These are phyloP conservation scores for Bombylius discolor DNA, from an alignment of 2,888 invertebrate genomes.

Conservation along the genomic window DNA sequence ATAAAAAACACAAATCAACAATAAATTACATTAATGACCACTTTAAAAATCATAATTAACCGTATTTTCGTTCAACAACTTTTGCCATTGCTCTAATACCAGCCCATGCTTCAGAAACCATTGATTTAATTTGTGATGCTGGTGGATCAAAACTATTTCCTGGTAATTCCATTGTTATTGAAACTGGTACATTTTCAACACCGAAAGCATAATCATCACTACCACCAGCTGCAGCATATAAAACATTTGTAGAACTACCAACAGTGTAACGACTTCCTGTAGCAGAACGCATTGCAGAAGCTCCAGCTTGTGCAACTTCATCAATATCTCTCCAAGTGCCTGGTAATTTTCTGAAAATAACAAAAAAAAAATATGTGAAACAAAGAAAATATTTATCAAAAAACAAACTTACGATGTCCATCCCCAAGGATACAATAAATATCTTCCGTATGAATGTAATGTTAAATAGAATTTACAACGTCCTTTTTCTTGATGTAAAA, in stretches of 20 bases:
- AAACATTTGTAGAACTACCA: slow-evolving; percentile 38
- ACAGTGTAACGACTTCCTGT: slow-evolving; percentile 28
- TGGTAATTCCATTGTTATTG: slow-evolving; percentile 52
- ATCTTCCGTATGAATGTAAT: slow-evolving; percentile 58
- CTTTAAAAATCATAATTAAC: too few species aligned
- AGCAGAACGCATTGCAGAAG: slow-evolving; percentile 28
- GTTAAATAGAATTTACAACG: slow-evolving; percentile 48
- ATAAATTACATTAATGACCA: too few species aligned
- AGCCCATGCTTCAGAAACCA: slow-evolving; percentile 46
- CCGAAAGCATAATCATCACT: slow-evolving; percentile 53
- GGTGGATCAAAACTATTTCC: slow-evolving; percentile 48
- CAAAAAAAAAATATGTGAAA: neutral
- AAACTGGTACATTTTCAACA: slow-evolving; percentile 41
- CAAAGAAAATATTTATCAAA: neutral
- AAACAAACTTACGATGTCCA: slow-evolving; percentile 37
- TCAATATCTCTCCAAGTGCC: slow-evolving; percentile 35
- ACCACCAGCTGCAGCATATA: slow-evolving; percentile 44
- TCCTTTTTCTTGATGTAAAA: slow-evolving; percentile 36
- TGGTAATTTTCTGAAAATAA: slow-evolving; percentile 29
- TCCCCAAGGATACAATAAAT: slow-evolving; percentile 50
- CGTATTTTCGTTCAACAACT: slow-evolving; percentile 24
- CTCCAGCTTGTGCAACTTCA: slow-evolving; percentile 29
- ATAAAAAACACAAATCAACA: too few species aligned
- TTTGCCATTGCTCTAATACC: slow-evolving; percentile 31
- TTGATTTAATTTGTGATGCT: slow-evolving; percentile 40